Evolutionary conservation across 2,113 vertebrate genomes (phyloP).

Genomic region (Microtus ochrogaster): DNA sequence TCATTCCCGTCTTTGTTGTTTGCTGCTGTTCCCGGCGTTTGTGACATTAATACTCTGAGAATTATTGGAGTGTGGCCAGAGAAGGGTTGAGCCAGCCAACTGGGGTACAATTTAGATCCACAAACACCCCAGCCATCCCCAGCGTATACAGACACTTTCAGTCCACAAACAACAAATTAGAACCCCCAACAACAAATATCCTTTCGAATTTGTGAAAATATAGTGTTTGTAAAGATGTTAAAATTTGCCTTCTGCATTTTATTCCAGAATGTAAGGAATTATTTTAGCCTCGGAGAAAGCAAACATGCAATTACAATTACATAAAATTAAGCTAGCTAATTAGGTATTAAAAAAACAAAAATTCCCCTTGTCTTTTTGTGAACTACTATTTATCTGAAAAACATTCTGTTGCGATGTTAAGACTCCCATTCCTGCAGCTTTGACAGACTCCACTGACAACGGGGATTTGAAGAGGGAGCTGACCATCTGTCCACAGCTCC

Average conservation of each 20-base stretch:
- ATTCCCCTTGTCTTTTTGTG: slow-evolving; percentile 35
- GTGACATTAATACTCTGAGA: not conserved
- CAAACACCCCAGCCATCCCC: not conserved
- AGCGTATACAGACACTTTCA: not conserved
- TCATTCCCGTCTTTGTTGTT: slow-evolving; percentile 13
- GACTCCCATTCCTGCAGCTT: slow-evolving; percentile 4
- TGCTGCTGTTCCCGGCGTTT: not conserved
- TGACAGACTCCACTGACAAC: slow-evolving; percentile 62
- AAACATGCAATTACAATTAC: slow-evolving; percentile 70
- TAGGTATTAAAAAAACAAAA: slow-evolving; percentile 42
- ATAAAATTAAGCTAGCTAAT: slow-evolving; percentile 64
- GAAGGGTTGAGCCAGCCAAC: not conserved
- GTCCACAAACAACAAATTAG: not conserved
- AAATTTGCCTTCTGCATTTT: slow-evolving; percentile 43
- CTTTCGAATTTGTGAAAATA: slow-evolving; percentile 43
- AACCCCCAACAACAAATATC: not conserved
- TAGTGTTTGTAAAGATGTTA: slow-evolving; percentile 16
- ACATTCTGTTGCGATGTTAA: not conserved
- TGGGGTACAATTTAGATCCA: not conserved
- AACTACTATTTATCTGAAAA: slow-evolving; percentile 63
- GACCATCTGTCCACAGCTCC: slow-evolving; percentile 78
- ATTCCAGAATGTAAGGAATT: slow-evolving; percentile 31
- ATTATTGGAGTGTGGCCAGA: not conserved
- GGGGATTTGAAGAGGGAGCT: slow-evolving; percentile 46
- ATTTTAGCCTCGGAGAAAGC: slow-evolving; percentile 65